These are phyloP conservation scores for Hormaphis cornu DNA, from an alignment of 1,140 invertebrate species.

Conservation along the genomic window DNA sequence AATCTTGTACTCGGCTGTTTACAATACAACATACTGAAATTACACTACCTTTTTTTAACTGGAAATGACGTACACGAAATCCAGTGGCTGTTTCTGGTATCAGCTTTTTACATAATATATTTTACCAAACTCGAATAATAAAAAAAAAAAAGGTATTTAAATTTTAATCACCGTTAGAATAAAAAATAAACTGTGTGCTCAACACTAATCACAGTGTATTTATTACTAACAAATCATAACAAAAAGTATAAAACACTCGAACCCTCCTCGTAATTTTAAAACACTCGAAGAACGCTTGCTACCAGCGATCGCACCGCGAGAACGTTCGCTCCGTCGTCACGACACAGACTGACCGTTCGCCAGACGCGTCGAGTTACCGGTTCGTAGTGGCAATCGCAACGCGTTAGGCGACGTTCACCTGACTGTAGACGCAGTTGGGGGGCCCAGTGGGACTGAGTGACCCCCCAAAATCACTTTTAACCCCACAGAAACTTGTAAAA, in stretches of 20 bases:
- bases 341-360: constrained; percentile 9
- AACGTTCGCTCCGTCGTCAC: constrained; percentile 10
- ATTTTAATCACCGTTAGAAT: background rate
- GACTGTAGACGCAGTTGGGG: too few relatives aligned
- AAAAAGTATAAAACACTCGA: background rate
- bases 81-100: background rate
- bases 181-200: too few relatives aligned
- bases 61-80: background rate
- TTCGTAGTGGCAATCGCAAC: background rate
- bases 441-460: too few relatives aligned
- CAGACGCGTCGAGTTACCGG: constrained; percentile 13
- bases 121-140: background rate
- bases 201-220: too few relatives aligned
- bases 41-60: background rate
- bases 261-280: too few relatives aligned
- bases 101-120: background rate
- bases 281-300: background rate
- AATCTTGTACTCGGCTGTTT: background rate
- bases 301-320: background rate
- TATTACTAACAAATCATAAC: too few relatives aligned
- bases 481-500: too few relatives aligned
- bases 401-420: constrained; percentile 10
- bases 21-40: too few relatives aligned
- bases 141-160: background rate
- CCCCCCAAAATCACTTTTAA: too few relatives aligned